Base-by-base conservation (phyloP, 2,797 vertebrate species). In the Propithecus perrieri region DNA sequence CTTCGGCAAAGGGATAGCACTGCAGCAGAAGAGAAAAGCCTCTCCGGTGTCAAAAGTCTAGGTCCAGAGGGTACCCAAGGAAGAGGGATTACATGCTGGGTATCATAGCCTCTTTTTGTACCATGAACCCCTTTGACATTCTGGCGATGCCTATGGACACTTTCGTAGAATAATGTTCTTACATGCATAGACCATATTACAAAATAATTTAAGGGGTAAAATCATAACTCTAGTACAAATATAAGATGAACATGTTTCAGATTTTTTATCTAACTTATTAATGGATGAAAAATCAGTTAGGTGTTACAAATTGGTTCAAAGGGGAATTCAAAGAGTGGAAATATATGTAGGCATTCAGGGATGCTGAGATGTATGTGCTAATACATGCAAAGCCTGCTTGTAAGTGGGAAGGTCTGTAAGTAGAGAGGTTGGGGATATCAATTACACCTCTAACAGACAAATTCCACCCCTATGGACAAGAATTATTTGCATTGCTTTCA, bases 111-210 rank as follows among this genome's bases (percentile, higher is more conserved):
- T 50, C 35, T 48, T 57, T 79, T 4, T 46, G 9, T 76, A 14
- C 22, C 7, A 0, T 7, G 26, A 13, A 15, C 17, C 38, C 48
- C 48, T 71, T 78, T 59, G 41, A 22, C 26, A 35, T 22, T 30
- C 28, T 8, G 24, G 1, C 17, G 14, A 71, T 1, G 4, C 43
- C 14, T 4, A 17, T 0, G 7, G 20, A n/a, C 3, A 10, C 0
- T 18, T 24, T 74, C 65, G 83, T 33, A n/a, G 20, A 88, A 74
- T 14, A 38, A 35, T 20, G 10, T 28, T 55, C 87, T 57, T 57
- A 38, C 6, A 5, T 24, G 5, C 26, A 48, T 46, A 75, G 41
- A 15, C 50, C 55, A 41, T 9, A 43, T 1, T 2, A 50, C 48
- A 75, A 43, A 75, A 53, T 46, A 14, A 46, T n/a, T 9, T 15